A percentile compares a stretch with the other conserved stretches of the same genome.
These are phyloP conservation scores for Pteronura brasiliensis DNA, from an alignment of 2,113 vertebrate species.

Conservation along the genomic window DNA sequence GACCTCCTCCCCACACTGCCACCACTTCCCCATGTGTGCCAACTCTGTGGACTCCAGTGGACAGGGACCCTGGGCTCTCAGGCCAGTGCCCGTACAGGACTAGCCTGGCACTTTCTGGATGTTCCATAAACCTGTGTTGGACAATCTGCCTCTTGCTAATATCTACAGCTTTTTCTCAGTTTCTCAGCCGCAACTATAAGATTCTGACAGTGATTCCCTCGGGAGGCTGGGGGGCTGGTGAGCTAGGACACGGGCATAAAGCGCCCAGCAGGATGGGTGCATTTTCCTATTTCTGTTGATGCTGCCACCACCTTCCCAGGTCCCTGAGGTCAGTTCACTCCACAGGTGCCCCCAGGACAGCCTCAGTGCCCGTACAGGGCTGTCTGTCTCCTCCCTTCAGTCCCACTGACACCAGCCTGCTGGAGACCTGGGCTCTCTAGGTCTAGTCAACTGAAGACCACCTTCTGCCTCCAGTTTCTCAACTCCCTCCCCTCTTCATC, in stretches of 20 bases:
- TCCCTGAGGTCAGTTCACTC: not conserved
- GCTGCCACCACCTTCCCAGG: not conserved
- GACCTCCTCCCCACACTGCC: rapidly evolving
- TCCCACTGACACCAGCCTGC: not conserved
- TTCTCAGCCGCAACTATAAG: not conserved
- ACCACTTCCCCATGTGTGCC: not conserved
- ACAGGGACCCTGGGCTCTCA: not conserved
- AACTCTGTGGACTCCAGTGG: not conserved
- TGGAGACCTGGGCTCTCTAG: too few relatives aligned
- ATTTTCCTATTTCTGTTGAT: not conserved
- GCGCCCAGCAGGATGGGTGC: rapidly evolving
- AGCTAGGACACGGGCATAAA: not conserved
- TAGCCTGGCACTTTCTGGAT: not conserved
- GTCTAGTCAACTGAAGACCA: not conserved
- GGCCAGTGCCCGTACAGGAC: not conserved
- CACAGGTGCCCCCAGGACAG: too few relatives aligned
- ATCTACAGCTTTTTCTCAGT: not conserved
- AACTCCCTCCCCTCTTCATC: not conserved
- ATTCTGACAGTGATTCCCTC: not conserved
- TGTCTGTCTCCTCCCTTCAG: not conserved
- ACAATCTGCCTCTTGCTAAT: not conserved
- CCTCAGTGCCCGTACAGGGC: not conserved
- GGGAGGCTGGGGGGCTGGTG: not conserved
- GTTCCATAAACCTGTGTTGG: not conserved
- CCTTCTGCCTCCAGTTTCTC: not conserved